Evolutionary conservation across 2,797 vertebrate genomes (phyloP).

Genomic region (Poliocrania exsul): DNA sequence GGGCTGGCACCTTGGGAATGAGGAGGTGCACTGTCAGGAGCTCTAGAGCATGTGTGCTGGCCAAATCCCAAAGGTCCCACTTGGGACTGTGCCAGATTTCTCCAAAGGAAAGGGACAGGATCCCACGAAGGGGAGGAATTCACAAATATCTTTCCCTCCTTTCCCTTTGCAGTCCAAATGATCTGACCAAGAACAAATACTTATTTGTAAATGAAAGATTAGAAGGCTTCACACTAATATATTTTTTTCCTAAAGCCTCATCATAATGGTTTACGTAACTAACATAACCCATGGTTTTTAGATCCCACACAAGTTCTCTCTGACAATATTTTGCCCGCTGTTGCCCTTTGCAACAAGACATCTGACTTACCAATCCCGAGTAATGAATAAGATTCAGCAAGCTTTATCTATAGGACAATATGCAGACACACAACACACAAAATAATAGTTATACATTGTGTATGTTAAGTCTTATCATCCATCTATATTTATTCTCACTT

Average conservation of each 20-base stretch:
- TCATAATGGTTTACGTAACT: not conserved
- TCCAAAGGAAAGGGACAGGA: not conserved
- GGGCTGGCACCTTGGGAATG: not conserved
- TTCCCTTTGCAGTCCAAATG: not conserved
- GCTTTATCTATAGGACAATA: not conserved
- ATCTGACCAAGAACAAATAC: not conserved
- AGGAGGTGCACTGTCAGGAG: not conserved
- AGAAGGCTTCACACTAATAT: not conserved
- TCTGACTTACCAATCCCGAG: slow-evolving; percentile 3
- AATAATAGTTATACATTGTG: not conserved
- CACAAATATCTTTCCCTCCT: not conserved
- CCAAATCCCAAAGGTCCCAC: not conserved
- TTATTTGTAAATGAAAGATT: not conserved
- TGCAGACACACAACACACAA: not conserved
- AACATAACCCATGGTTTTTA: not conserved
- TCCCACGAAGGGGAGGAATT: not conserved
- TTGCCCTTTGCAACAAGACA: slow-evolving; percentile 31
- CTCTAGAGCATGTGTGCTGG: fast-evolving
- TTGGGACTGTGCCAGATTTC: not conserved
- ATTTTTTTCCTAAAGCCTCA: not conserved
- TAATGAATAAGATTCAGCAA: slow-evolving; percentile 52
- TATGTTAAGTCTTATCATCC: not conserved
- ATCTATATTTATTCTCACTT: not conserved
- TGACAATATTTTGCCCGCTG: not conserved
- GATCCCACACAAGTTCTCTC: not conserved